Base-by-base conservation (phyloP, 2,113 vertebrate species). In the Dendropsophus ebraccatus region DNA sequence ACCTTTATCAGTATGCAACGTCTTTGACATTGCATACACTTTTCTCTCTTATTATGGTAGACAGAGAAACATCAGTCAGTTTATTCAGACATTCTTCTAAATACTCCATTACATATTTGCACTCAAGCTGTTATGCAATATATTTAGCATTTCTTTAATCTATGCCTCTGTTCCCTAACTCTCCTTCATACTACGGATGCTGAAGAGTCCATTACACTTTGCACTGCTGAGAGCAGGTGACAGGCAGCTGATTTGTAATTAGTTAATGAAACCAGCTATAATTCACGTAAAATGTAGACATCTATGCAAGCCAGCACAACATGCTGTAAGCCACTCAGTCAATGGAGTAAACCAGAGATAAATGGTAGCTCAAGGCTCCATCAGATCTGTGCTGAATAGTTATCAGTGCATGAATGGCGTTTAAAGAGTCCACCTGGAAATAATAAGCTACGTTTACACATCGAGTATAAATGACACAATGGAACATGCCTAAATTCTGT, bases 131-230 rank as follows among this genome's bases (percentile, higher is more conserved):
- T 41, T 80, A 62, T 45, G 30, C 19, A 62, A 25, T 37, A 81
- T 41, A 62, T 81, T 62, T 52, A 45, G 78, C 78, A 28, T 28
- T 37, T 28, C 78, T 81, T 65, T 81, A 81, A 81, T 81, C 78
- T 19, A 65, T 17, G 35, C 35, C 25, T 28, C 23, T 30, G 25
- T 47, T 65, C 37, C 30, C 12, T 28, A 21, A 62, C 25, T 45
- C 56, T 65, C n/a, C 19, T 65, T 28, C 45, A 35, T 5, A 41
- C 37, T 45, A 62, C 28, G 56, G n/a, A 65, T 62, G 56, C 56
- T 11, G 56, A 37, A 62, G 58, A 65, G 77, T 41, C 41, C 54
- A 80, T 47, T 81, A 77, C 47, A 32, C 4, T 16, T 54, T 12
- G 56, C 37, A 65, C 56, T 65, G 78, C 37, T 81, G 56, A 47